Evolutionary conservation across 2,113 vertebrate species (phyloP).

Genomic region (Desmodus rotundus): DNA sequence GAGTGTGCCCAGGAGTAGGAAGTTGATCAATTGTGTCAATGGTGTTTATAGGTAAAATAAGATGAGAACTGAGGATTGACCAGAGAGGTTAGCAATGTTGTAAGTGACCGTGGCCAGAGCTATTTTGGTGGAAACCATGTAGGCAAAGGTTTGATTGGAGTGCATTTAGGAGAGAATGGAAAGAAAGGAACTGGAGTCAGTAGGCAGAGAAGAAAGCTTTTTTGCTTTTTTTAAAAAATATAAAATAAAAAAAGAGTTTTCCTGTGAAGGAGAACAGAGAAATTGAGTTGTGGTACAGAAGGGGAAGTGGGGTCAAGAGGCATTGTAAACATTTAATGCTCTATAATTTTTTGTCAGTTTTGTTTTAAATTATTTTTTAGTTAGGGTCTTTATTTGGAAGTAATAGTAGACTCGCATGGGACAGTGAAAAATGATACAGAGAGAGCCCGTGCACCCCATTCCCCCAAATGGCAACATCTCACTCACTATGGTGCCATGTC

Average conservation of each 20-base stretch:
- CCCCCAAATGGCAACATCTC: not conserved
- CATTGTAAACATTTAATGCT: not conserved
- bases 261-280: not conserved
- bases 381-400: not conserved
- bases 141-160: not conserved
- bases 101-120: not conserved
- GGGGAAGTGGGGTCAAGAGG: not conserved
- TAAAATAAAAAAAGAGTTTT: not conserved
- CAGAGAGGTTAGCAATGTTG: not conserved
- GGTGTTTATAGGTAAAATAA: not conserved
- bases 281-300: not conserved
- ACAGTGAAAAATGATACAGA: not conserved
- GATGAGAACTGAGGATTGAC: not conserved
- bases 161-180: not conserved
- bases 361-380: not conserved
- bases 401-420: not conserved
- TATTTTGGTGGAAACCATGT: not conserved
- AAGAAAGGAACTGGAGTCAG: not conserved
- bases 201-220: not conserved
- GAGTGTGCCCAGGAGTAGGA: not conserved
- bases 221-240: not conserved
- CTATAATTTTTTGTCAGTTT: not conserved
- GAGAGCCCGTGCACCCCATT: not conserved
- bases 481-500: not conserved
- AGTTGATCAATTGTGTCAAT: not conserved